Conservation (phyloP, 2,888 invertebrate species). For the Agriopis marginaria region DNA sequence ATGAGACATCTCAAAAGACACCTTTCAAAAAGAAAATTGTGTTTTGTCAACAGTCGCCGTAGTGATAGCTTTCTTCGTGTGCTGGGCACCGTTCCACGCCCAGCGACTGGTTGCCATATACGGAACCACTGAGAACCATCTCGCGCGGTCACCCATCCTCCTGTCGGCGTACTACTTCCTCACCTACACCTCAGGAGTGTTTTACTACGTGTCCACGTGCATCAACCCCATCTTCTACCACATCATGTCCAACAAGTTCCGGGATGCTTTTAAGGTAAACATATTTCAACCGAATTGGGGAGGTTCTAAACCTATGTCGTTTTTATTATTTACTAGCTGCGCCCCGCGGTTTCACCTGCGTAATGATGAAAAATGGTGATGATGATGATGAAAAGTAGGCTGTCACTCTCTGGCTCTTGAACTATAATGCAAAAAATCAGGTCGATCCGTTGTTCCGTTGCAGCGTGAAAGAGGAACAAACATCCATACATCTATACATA, state of each 20-base stretch:
- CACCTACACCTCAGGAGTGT: constrained; percentile 94
- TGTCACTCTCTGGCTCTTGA: too few relatives aligned
- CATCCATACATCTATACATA: too few relatives aligned
- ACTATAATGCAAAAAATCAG: too few relatives aligned
- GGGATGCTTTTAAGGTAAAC: constrained; percentile 95
- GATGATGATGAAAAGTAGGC: too few relatives aligned
- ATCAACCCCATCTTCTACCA: constrained; percentile 97
- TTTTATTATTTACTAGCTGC: too few relatives aligned
- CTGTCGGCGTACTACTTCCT: constrained; percentile 88
- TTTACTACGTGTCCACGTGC: constrained; percentile 96
- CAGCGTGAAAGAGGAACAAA: too few relatives aligned
- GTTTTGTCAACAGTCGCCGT: constrained; percentile 89
- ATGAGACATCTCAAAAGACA: background rate
- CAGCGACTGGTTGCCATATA: constrained; percentile 94
- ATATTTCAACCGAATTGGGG: background rate
- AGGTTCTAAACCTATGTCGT: too few relatives aligned
- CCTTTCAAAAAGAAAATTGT: background rate
- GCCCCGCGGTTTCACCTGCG: too few relatives aligned
- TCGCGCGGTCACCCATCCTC: constrained; percentile 74
- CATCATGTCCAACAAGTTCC: constrained; percentile 97
- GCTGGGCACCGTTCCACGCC: constrained; percentile 97
- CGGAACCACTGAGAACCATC: constrained; percentile 81
- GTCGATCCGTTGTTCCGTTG: too few relatives aligned
- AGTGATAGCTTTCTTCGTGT: constrained; percentile 95
- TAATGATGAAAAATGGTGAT: too few relatives aligned